These are phyloP conservation scores for Cyclina sinensis DNA, from an alignment of 1,140 invertebrate species.

Conservation along the genomic window DNA sequence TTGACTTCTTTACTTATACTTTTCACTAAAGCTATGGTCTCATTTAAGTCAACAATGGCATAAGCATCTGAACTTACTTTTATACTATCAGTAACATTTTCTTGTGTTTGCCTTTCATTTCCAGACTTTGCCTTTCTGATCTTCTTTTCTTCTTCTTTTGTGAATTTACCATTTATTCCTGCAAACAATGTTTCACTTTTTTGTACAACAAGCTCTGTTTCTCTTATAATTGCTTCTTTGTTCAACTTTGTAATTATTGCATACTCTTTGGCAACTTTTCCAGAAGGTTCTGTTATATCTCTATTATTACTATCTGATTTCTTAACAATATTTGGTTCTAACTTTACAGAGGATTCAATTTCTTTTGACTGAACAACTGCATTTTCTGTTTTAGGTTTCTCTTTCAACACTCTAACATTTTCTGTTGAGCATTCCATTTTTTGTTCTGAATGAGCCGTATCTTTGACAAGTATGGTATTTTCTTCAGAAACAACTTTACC, in stretches of 20 bases:
- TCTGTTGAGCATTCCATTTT: not conserved
- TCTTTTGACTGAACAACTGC: not conserved
- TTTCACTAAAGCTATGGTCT: slow-evolving; percentile 20
- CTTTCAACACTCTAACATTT: not conserved
- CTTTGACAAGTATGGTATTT: too few relatives aligned
- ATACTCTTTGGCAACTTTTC: slow-evolving; percentile 50
- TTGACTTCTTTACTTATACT: not conserved
- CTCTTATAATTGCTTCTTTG: slow-evolving; percentile 60
- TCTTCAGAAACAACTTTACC: too few relatives aligned
- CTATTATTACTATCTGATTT: not conserved
- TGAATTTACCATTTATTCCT: not conserved
- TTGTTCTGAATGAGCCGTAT: not conserved
- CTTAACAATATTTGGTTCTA: not conserved
- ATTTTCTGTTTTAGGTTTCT: not conserved
- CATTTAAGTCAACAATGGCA: slow-evolving; percentile 50
- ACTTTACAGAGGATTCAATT: not conserved
- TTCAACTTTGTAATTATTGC: slow-evolving; percentile 61
- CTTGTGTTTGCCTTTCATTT: not conserved
- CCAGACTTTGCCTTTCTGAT: not conserved
- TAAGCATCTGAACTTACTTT: slow-evolving; percentile 42
- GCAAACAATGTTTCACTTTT: slow-evolving; percentile 43
- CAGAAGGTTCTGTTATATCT: not conserved
- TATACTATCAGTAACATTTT: not conserved
- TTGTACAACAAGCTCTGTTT: slow-evolving; percentile 55
- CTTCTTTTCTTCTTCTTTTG: not conserved